phyloP scores from a whole-genome alignment of 2,113 vertebrate genomes.

The Dicaeum eximium region DNA sequence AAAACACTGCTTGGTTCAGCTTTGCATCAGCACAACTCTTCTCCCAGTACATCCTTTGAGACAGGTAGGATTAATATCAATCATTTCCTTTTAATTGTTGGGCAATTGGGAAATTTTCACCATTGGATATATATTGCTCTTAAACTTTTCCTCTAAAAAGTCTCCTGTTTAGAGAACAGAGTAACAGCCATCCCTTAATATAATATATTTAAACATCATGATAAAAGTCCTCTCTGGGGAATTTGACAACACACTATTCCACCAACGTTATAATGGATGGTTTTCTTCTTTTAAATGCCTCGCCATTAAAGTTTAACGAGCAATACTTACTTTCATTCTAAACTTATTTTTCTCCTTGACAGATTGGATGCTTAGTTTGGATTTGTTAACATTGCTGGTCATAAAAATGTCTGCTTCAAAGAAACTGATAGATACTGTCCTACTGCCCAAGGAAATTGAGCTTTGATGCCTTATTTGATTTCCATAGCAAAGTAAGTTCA shows the following conservation, averaged over 20 bases:
- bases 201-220: slow-evolving; percentile 36
- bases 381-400: slow-evolving; percentile 34
- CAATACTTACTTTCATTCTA: background rate
- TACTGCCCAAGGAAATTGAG: slow-evolving; percentile 48
- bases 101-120: background rate
- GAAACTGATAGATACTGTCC: slow-evolving; percentile 33
- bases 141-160: slow-evolving; percentile 21
- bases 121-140: background rate
- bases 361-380: slow-evolving; percentile 38
- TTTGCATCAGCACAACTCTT: background rate
- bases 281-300: slow-evolving; percentile 27
- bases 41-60: background rate
- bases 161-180: background rate
- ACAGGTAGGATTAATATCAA: background rate
- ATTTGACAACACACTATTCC: background rate
- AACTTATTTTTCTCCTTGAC: slow-evolving; percentile 56
- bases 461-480: slow-evolving; percentile 54
- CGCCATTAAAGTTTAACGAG: slow-evolving; percentile 39
- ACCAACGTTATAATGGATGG: background rate
- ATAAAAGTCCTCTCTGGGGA: background rate
- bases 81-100: background rate
- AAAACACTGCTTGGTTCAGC: background rate
- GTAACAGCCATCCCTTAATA: background rate
- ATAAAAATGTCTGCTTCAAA: slow-evolving; percentile 53
- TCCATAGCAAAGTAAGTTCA: slow-evolving; percentile 39